A percentile compares a stretch with the other conserved stretches of the same genome.
phyloP scores from a whole-genome alignment of 2,888 invertebrate species.

The Atethmia centrago region DNA sequence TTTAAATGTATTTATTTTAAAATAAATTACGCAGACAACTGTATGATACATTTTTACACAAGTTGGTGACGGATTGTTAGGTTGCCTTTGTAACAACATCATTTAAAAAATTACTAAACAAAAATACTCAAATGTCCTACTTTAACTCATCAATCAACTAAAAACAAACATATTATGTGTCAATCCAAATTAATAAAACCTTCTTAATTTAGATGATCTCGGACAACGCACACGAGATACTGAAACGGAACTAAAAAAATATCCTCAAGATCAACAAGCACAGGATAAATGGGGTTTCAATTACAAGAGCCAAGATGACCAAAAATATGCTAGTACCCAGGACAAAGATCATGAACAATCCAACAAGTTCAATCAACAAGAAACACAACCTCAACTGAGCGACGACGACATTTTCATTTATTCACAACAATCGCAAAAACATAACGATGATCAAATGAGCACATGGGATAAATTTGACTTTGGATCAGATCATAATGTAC shows the following conservation, averaged over 20 bases:
- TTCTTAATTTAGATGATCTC: conserved; percentile 67
- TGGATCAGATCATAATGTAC: conserved; percentile 18
- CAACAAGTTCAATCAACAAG: conserved; percentile 33
- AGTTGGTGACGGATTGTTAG: conserved; percentile 18
- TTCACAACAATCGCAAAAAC: conserved; percentile 26
- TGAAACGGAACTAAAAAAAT: conserved; percentile 39
- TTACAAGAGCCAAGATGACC: conserved; percentile 12
- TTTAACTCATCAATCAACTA: conserved; percentile 24
- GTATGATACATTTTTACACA: conserved; percentile 5
- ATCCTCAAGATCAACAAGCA: conserved; percentile 38
- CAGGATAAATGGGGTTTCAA: conserved; percentile 47
- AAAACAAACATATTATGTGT: conserved; percentile 8
- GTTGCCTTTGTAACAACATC: not conserved
- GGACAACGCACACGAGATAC: conserved; percentile 63
- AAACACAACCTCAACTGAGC: conserved; percentile 24
- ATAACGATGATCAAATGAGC: conserved; percentile 27
- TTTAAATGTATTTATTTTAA: not conserved
- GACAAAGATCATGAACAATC: conserved; percentile 27
- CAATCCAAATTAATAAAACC: conserved; percentile 44
- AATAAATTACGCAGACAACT: not conserved
- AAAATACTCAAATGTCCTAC: not conserved
- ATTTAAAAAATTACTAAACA: not conserved
- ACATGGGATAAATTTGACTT: conserved; percentile 55
- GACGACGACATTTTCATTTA: conserved; percentile 10
- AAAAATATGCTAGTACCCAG: conserved; percentile 10